These are phyloP conservation scores for Formica selysi DNA, from an alignment of 1,140 invertebrate genomes.

Conservation along the genomic window DNA sequence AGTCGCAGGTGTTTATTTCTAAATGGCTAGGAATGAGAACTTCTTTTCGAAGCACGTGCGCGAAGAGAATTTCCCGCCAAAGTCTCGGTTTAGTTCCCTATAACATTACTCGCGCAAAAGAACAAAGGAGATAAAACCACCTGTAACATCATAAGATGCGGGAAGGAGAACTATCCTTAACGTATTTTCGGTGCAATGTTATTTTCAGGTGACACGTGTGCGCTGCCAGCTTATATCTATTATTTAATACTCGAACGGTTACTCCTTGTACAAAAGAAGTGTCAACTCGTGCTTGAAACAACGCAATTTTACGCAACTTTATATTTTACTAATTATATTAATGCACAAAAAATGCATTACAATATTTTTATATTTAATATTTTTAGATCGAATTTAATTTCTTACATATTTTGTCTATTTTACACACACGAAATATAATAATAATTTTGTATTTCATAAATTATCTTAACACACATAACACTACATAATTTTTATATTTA, in stretches of 20 bases:
- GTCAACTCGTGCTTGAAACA: conserved; percentile 9
- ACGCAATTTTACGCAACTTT: not conserved
- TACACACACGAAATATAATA: not conserved
- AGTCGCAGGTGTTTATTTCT: conserved; percentile 46
- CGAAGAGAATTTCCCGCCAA: conserved; percentile 43
- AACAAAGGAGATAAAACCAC: conserved; percentile 37
- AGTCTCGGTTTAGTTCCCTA: conserved; percentile 14
- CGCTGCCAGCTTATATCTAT: not conserved
- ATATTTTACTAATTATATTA: not conserved
- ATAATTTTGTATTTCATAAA: not conserved
- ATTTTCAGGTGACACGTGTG: conserved; percentile 40
- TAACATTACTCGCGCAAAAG: conserved; percentile 4
- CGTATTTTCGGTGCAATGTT: conserved; percentile 27
- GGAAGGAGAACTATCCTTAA: conserved; percentile 22
- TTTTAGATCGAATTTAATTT: too few relatives aligned
- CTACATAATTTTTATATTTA: not conserved
- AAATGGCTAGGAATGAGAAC: conserved; percentile 7
- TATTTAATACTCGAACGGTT: conserved; percentile 6
- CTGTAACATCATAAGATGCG: conserved; percentile 30
- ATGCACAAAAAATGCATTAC: not conserved
- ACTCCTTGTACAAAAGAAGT: not conserved
- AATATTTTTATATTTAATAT: not conserved
- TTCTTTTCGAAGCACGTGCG: conserved; percentile 45
- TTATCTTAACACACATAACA: not conserved
- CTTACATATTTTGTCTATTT: too few relatives aligned